These are phyloP conservation scores for Stegostoma tigrinum DNA, from an alignment of 2,113 vertebrate species.

Conservation along the genomic window DNA sequence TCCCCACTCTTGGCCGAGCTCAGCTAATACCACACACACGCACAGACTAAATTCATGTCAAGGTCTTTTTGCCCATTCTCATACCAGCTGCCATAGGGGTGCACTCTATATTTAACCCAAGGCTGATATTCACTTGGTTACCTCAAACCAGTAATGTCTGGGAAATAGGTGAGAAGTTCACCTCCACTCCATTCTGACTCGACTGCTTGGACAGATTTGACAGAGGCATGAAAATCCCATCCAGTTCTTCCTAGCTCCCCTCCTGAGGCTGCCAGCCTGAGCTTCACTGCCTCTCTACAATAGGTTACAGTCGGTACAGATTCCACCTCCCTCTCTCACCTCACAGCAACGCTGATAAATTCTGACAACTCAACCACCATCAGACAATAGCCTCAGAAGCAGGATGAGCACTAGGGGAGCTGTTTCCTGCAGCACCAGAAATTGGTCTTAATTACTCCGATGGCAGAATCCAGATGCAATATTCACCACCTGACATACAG, in stretches of 20 bases:
- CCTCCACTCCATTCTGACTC: neutral
- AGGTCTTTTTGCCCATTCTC: neutral
- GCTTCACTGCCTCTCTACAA: neutral
- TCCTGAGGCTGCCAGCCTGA: neutral
- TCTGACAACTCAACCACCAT: neutral
- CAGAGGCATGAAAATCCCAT: neutral
- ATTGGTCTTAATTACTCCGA: neutral
- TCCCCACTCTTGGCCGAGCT: too few species aligned
- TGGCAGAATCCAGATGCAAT: neutral
- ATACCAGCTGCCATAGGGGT: neutral
- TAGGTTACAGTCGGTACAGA: neutral
- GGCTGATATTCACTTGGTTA: neutral
- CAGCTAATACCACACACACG: too few species aligned
- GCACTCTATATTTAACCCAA: neutral
- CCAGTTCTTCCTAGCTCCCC: neutral
- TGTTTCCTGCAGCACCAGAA: neutral
- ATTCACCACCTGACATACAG: neutral
- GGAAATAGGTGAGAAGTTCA: neutral
- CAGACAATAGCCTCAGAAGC: neutral
- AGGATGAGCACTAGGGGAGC: neutral
- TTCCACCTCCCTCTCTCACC: neutral
- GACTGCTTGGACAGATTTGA: neutral
- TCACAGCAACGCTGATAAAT: neutral
- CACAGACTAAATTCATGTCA: neutral
- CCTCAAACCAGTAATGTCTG: neutral